Evolutionary conservation across 2,888 invertebrate genomes (phyloP).

Genomic region (Lasius platythorax): DNA sequence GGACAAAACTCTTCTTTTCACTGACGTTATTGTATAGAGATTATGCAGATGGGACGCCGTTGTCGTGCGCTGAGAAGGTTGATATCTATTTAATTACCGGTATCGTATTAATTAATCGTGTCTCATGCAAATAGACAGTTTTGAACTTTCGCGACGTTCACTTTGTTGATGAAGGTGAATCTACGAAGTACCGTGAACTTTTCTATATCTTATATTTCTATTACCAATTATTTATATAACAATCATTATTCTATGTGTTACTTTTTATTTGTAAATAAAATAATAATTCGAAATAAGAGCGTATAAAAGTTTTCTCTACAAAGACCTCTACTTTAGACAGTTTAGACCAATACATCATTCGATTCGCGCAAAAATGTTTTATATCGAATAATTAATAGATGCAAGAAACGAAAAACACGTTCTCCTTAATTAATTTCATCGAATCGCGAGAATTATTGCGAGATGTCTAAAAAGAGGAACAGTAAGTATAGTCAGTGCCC

Average conservation of each 20-base stretch:
- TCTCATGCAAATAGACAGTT: constrained; percentile 47
- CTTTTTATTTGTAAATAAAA: neutral
- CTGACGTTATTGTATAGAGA: constrained; percentile 81
- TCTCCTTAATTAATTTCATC: constrained; percentile 20
- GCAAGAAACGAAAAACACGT: neutral
- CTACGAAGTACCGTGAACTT: neutral
- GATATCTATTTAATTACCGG: constrained; percentile 82
- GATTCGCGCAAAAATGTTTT: neutral
- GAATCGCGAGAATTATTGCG: neutral
- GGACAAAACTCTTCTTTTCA: constrained; percentile 60
- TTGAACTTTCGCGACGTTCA: constrained; percentile 29
- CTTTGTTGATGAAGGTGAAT: constrained; percentile 14
- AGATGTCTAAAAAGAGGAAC: neutral
- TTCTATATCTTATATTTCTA: neutral
- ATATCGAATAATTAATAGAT: neutral
- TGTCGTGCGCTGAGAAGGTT: constrained; percentile 73
- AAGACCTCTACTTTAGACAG: neutral
- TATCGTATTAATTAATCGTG: constrained; percentile 70
- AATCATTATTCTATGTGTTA: neutral
- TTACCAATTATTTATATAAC: neutral
- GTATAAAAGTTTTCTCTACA: neutral
- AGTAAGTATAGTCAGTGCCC: neutral
- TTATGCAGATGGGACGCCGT: constrained; percentile 81
- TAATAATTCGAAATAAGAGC: neutral
- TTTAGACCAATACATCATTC: neutral